Evolutionary conservation across 1,140 invertebrate species (phyloP).

Genomic region (Euwallacea similis): DNA sequence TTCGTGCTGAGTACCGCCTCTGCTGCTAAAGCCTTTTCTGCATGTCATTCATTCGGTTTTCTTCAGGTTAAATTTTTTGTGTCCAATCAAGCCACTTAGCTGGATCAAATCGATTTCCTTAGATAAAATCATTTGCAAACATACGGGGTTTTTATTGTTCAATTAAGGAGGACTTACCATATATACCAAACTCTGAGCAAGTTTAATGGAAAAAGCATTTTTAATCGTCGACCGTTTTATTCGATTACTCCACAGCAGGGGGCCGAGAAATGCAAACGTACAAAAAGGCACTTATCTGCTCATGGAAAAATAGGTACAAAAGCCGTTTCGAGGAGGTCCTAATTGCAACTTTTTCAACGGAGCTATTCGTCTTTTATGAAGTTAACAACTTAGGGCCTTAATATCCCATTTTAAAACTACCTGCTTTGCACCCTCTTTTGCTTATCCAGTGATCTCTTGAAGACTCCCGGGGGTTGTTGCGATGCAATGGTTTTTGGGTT

Average conservation of each 20-base stretch:
- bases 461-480: constrained; percentile 22
- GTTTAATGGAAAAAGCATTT: not conserved
- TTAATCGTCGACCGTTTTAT: constrained; percentile 20
- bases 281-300: constrained; percentile 37
- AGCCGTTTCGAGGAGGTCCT: constrained; percentile 30
- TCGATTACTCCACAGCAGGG: constrained; percentile 16
- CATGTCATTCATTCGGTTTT: constrained; percentile 32
- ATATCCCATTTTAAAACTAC: constrained; percentile 38
- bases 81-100: constrained; percentile 10
- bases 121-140: constrained; percentile 25
- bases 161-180: constrained; percentile 15
- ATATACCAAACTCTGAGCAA: not conserved
- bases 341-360: constrained; percentile 36
- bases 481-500: constrained; percentile 19
- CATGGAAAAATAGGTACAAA: constrained; percentile 36
- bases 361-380: constrained; percentile 33
- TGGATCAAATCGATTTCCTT: constrained; percentile 12
- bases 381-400: constrained; percentile 36
- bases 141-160: constrained; percentile 27
- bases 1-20: too few relatives aligned
- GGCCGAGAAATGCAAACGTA: constrained; percentile 20
- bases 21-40: constrained; percentile 16
- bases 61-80: constrained; percentile 24
- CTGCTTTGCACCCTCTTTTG: constrained; percentile 34
- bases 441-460: constrained; percentile 31